phyloP scores from a whole-genome alignment of 2,113 vertebrate species.

The Maylandia zebra region DNA sequence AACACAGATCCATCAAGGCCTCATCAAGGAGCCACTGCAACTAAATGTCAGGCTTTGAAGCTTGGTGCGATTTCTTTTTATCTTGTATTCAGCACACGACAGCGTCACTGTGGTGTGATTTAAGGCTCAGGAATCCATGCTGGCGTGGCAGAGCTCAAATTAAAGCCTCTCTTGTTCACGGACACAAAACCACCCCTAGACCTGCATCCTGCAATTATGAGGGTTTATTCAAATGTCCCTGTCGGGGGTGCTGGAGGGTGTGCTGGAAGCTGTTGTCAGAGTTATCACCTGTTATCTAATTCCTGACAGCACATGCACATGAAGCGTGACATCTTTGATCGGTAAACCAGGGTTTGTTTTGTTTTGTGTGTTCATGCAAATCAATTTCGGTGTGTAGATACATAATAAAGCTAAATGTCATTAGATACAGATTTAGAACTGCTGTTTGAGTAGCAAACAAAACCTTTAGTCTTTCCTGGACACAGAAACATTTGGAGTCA shows the following conservation, averaged over 20 bases:
- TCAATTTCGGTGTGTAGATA: background rate
- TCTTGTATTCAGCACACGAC: background rate
- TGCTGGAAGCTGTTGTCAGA: background rate
- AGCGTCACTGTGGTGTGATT: background rate
- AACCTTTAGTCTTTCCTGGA: background rate
- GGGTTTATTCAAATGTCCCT: background rate
- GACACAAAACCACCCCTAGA: background rate
- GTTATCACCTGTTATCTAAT: background rate
- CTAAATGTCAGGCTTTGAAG: background rate
- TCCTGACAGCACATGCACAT: background rate
- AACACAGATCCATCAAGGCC: background rate
- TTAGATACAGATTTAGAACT: background rate
- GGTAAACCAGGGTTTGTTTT: background rate
- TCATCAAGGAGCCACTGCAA: background rate
- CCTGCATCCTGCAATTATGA: background rate
- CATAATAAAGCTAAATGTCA: background rate
- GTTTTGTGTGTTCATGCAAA: background rate
- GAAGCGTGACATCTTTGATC: background rate
- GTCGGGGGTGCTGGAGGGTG: background rate
- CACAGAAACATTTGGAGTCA: background rate
- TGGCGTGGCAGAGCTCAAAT: background rate
- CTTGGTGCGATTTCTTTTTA: background rate
- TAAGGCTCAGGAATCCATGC: background rate
- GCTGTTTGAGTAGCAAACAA: background rate
- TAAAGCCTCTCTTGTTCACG: background rate